Evolutionary conservation across 2,797 vertebrate species (phyloP), one percentile per base, ranked within the genome.

Genomic region (Mareca penelope): DNA sequence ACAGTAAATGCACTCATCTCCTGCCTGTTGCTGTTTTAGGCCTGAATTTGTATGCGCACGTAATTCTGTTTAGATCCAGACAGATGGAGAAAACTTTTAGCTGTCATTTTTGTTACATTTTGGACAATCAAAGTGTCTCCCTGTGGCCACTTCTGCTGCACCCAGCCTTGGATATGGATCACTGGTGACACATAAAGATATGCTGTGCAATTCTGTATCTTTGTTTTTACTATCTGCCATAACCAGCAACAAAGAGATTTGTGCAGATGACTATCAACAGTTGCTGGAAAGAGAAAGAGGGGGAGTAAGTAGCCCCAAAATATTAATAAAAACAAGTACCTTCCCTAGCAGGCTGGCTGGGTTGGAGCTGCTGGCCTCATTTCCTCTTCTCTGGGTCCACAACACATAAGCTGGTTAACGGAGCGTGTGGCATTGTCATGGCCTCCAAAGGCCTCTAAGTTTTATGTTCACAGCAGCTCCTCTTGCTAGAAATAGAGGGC

Each of bases 21-120:
- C 3, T 89, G 48, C 63, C 19, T 64, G n/a, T 64, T 82, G 48
- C 57, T 37, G 15, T 5, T 93, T 71, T 83, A 78, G 72, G 80
- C 90, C 44, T 0, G 1, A 83, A 96, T 95, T 91, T 94, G 85
- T 94, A 95, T 94, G 85, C 93, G 7, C 37, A 23, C 26, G 14
- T 3, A 4, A 90, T 71, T 85, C 87, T 85, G 60, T 88, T 96
- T 78, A 75, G 85, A 88, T 90, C 53, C 16, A 90, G 87, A 91
- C 95, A 96, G 96, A 96, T 92, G 91, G 89, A 93, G 89, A 88
- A 93, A 93, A 96, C 71, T 92, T 96, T 88, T 77, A 93, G 84
- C 57, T 95, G 78, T 95, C 88, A 80, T 92, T 95, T 95, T 93
- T 95, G 88, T 61, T 93, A 42, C 79, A n/a, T 95, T 95, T 95